Evolutionary conservation across 2,888 invertebrate species (phyloP), one percentile per base, ranked within the genome.

Genomic region (Camponotus fellah): DNA sequence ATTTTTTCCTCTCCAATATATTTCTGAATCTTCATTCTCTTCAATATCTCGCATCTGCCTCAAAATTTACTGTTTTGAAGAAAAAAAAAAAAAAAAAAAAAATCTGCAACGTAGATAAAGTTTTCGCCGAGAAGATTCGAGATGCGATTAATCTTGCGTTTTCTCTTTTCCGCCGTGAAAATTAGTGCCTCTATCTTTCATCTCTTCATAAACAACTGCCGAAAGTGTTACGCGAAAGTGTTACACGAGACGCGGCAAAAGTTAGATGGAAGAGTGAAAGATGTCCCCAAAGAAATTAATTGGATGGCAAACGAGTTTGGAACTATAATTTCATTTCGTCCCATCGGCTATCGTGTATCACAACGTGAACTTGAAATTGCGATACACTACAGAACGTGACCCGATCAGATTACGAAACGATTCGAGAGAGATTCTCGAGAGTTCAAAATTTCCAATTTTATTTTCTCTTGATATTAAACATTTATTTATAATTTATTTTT

Each of bases 241-340:
- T n/a, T n/a, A n/a, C n/a, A n/a, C n/a, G 21, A 5, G 64, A 64
- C 21, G 10, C 12, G 14, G 12, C 12, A 40, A 43, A 66, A 66
- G 66, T 66, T 66, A 43, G 14, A 66, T 21, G 66, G 43, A 66
- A 21, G 3, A 62, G 17, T 62, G 65, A 65, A 65, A 40, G 49
- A 65, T 5, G 26, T 49, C 49, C 21, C 21, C 14, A 26, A 26
- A 66, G 43, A 66, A 66, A 66, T 66, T 66, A 46, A 66, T 66
- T 66, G 66, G 66, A 43, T 66, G 66, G 26, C 43, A 43, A 66
- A 66, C 66, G 26, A 66, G 66, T 66, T 66, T 43, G 21, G 66
- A 65, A 65, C 34, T 40, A 66, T 66, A 66, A 66, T 66, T 66
- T 46, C 21, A 21, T 66, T 66, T 66, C 43, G 14, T 21, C 43